phyloP scores from a whole-genome alignment of 2,113 vertebrate species.

The Peromyscus leucopus region DNA sequence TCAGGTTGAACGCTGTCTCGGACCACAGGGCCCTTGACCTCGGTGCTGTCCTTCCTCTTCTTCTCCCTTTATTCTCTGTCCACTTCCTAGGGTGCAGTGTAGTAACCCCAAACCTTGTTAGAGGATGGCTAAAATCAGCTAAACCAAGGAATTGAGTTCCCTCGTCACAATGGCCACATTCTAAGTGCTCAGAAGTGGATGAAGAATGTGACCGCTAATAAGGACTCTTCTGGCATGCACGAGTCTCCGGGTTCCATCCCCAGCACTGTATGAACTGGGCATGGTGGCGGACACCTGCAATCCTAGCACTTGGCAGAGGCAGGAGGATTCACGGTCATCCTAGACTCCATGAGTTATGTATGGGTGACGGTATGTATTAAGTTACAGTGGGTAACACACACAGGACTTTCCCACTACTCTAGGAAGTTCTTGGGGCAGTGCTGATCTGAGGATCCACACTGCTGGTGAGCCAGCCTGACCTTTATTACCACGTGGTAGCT shows the following conservation, averaged over 20 bases:
- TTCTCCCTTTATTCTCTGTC: neutral
- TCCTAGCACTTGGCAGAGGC: neutral
- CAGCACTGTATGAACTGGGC: neutral
- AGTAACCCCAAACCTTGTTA: neutral
- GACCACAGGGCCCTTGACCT: neutral
- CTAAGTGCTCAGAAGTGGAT: neutral
- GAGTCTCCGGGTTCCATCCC: neutral
- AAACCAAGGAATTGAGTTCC: neutral
- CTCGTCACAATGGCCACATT: neutral
- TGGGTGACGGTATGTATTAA: neutral
- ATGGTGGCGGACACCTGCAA: no score
- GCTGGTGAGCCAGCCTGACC: accelerated
- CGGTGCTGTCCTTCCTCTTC: no score
- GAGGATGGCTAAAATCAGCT: neutral
- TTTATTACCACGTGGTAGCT: neutral
- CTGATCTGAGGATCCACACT: neutral
- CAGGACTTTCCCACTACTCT: neutral
- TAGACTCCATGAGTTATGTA: neutral
- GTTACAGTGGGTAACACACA: neutral
- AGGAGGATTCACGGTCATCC: neutral
- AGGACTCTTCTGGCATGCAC: neutral
- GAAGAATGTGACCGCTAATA: no score
- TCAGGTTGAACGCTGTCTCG: neutral
- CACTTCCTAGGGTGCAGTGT: neutral
- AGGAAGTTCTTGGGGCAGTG: neutral